A percentile compares a stretch with the other conserved stretches of the same genome.
Conservation (phyloP, 2,797 vertebrate genomes). For the Gastrophryne carolinensis region DNA sequence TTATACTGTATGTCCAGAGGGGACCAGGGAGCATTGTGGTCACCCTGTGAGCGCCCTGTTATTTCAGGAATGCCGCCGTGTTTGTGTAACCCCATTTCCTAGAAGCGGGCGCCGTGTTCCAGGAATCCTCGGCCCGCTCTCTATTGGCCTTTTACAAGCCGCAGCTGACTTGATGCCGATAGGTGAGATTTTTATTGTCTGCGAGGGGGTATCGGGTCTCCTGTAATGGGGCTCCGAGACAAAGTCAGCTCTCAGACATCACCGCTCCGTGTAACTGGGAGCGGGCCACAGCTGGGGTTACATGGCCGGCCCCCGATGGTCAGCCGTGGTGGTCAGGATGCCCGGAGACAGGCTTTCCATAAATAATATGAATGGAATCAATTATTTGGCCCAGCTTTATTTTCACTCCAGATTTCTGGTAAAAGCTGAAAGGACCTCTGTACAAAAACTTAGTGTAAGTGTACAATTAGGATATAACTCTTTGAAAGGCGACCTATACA, state of each 20-base stretch:
- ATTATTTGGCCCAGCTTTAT: background rate
- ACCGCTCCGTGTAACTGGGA: background rate
- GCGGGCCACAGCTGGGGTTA: background rate
- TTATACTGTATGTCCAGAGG: too few species aligned
- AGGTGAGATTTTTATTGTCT: background rate
- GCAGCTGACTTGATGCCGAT: background rate
- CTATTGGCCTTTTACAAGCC: background rate
- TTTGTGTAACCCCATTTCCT: constrained; percentile 28
- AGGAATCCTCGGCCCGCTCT: constrained; percentile 12
- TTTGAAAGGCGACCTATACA: too few species aligned
- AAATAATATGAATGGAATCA: background rate
- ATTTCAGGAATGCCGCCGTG: background rate
- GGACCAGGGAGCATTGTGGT: background rate
- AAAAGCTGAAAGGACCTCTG: too few species aligned
- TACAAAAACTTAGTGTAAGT: too few species aligned
- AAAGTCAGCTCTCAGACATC: background rate
- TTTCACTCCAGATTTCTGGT: background rate
- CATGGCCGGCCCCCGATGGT: background rate
- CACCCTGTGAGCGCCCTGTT: background rate
- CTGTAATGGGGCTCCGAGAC: background rate
- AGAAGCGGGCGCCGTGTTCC: constrained; percentile 2
- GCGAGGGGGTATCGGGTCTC: background rate
- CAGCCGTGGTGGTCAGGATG: background rate
- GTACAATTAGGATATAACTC: too few species aligned
- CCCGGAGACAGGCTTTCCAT: background rate